Conservation (phyloP, 2,888 invertebrate genomes). For the Germaria angustata region DNA sequence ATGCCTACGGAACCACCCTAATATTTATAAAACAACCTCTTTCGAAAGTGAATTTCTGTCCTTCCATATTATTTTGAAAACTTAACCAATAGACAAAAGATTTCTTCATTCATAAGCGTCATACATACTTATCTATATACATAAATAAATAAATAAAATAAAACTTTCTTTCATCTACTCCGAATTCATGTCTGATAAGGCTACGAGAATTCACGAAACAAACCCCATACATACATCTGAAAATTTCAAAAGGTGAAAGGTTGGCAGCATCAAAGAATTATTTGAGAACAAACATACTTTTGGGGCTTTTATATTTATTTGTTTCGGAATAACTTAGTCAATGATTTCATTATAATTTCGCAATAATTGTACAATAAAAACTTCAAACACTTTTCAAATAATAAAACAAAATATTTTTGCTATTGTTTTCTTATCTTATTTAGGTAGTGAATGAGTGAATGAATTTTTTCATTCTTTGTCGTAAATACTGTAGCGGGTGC, state of each 20-base stretch:
- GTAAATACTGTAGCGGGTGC: constrained; percentile 27
- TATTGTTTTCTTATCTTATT: not conserved
- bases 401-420: constrained; percentile 9
- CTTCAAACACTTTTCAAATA: constrained; percentile 5
- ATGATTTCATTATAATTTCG: constrained; percentile 40
- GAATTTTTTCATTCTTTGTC: constrained; percentile 40
- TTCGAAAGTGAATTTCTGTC: not conserved
- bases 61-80: not conserved
- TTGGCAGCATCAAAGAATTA: not conserved
- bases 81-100: not conserved
- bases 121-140: too few species aligned
- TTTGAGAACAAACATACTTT: not conserved
- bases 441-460: constrained; percentile 26
- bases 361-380: constrained; percentile 32
- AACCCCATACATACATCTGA: constrained; percentile 1
- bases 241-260: not conserved
- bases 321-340: not conserved
- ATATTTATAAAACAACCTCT: too few species aligned
- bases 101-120: not conserved
- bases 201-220: not conserved
- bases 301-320: not conserved
- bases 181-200: not conserved
- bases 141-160: too few species aligned
- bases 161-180: not conserved
- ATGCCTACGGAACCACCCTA: too few species aligned